Percentiles rank a stretch among this genome's conserved stretches.
These are phyloP conservation scores for Rhinichthys klamathensis DNA, from an alignment of 2,113 vertebrate species.

Conservation along the genomic window DNA sequence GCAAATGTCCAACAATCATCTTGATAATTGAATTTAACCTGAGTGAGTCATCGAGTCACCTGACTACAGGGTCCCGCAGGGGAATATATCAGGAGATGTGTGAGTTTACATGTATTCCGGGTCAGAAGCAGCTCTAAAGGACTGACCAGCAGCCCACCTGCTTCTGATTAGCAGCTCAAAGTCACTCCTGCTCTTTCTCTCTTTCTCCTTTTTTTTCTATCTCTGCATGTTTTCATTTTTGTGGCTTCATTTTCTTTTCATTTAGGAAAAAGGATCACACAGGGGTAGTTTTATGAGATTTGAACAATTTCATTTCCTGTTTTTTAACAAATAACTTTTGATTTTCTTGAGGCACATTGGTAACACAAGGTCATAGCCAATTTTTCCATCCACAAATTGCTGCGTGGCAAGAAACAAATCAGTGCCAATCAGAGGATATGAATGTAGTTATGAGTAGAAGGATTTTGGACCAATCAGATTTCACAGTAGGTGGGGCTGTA, in stretches of 20 bases:
- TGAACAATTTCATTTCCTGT: slow-evolving; percentile 56
- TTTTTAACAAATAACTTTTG: slow-evolving; percentile 36
- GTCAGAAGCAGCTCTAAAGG: slow-evolving; percentile 49
- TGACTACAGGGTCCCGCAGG: slow-evolving; percentile 47
- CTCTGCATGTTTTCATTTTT: slow-evolving; percentile 26
- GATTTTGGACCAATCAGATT: neutral
- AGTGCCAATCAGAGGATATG: neutral
- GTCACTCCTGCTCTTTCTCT: neutral
- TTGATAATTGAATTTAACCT: slow-evolving; percentile 38
- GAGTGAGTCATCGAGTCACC: slow-evolving; percentile 49
- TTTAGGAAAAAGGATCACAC: slow-evolving; percentile 37
- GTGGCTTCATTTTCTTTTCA: slow-evolving; percentile 50
- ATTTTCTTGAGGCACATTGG: slow-evolving; percentile 7
- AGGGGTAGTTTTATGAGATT: slow-evolving; percentile 44
- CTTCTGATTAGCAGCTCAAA: slow-evolving; percentile 59
- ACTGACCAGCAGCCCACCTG: slow-evolving; percentile 66
- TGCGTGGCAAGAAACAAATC: neutral
- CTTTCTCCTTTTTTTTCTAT: neutral
- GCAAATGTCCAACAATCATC: neutral
- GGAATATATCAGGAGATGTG: slow-evolving; percentile 57
- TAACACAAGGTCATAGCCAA: slow-evolving; percentile 10
- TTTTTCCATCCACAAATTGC: neutral
- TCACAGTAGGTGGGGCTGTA: neutral
- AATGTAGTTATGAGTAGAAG: too few relatives aligned
- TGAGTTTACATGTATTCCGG: slow-evolving; percentile 56